phyloP scores from a whole-genome alignment of 2,797 vertebrate genomes.

The Pempheris klunzingeri region DNA sequence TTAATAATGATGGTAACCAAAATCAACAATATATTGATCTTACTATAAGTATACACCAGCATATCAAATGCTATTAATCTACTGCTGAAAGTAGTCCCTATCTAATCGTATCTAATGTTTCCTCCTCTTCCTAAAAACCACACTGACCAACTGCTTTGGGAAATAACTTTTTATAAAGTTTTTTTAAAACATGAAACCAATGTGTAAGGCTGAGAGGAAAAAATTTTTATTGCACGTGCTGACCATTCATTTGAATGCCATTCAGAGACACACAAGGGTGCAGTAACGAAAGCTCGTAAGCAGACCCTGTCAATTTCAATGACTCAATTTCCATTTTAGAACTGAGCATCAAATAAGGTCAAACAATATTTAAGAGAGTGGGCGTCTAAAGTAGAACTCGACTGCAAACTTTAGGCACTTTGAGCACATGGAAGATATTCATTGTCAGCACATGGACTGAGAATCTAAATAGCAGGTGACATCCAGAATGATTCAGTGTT shows the following conservation, averaged over 20 bases:
- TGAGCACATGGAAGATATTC: background rate
- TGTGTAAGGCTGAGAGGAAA: background rate
- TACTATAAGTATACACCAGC: background rate
- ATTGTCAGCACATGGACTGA: background rate
- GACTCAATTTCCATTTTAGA: background rate
- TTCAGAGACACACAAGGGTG: background rate
- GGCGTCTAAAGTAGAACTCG: background rate
- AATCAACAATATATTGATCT: background rate
- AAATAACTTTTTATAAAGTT: no score
- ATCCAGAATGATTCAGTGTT: background rate
- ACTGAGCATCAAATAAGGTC: background rate
- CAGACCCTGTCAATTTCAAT: no score
- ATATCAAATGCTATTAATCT: background rate
- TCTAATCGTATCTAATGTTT: background rate
- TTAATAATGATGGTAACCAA: no score
- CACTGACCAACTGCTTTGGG: background rate
- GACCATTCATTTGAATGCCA: background rate
- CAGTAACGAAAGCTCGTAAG: no score
- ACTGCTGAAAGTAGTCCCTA: background rate
- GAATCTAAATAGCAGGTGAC: slow-evolving; percentile 12
- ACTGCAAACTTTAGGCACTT: background rate
- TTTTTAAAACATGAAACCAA: background rate
- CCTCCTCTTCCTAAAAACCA: background rate
- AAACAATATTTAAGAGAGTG: background rate
- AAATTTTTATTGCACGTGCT: background rate